Percentiles rank a stretch among this genome's conserved stretches.
These are phyloP conservation scores for Calliphora vomitoria DNA, from an alignment of 2,888 invertebrate genomes.

Conservation along the genomic window DNA sequence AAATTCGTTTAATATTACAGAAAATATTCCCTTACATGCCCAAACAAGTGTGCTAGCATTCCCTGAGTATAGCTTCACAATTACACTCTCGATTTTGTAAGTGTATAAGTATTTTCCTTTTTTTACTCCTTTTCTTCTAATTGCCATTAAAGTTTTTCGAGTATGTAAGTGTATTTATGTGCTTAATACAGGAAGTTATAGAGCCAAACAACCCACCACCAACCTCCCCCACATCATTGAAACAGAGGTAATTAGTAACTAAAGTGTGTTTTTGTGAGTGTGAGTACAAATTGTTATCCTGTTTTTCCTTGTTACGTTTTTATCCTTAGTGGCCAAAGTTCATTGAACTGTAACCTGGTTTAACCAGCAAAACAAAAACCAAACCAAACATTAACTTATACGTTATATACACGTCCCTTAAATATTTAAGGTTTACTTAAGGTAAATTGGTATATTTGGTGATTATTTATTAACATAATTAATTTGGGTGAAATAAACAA, in stretches of 20 bases:
- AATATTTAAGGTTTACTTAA: constrained; percentile 31
- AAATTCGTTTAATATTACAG: background rate
- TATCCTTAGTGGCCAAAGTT: constrained; percentile 62
- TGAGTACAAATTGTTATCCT: constrained; percentile 4
- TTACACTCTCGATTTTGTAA: constrained; percentile 61
- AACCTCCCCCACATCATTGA: background rate
- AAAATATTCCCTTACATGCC: no score
- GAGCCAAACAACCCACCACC: constrained; percentile 52
- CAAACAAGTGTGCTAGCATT: background rate
- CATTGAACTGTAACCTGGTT: constrained; percentile 66
- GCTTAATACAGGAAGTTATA: constrained; percentile 65
- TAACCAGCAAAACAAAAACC: constrained; percentile 12
- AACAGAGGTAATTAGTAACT: constrained; percentile 46
- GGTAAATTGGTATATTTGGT: background rate
- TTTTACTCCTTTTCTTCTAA: constrained; percentile 18
- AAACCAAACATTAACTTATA: constrained; percentile 14
- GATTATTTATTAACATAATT: no score
- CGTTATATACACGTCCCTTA: constrained; percentile 32
- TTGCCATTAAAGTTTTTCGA: constrained; percentile 14
- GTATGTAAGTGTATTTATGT: constrained; percentile 9
- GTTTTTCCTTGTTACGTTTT: constrained; percentile 1
- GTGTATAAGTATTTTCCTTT: background rate
- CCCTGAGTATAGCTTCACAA: constrained; percentile 19
- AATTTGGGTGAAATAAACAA: no score
- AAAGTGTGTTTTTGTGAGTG: no score